phyloP scores from a whole-genome alignment of 2,113 vertebrate genomes.

The Ranitomeya imitator region DNA sequence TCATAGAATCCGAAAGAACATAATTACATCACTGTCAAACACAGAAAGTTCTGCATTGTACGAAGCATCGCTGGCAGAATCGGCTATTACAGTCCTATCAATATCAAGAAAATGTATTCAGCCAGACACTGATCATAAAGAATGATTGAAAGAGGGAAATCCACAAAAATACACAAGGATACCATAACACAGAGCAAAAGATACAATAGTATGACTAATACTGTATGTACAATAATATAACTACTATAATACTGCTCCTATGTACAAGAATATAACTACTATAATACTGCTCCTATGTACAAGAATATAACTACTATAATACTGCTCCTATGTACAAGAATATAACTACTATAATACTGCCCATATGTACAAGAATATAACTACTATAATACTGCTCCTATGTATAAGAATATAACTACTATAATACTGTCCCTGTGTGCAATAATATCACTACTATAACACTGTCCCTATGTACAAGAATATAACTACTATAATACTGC shows the following conservation, averaged over 20 bases:
- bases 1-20: constrained; percentile 17
- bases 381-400: not conserved
- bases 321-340: constrained; percentile 6
- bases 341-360: constrained; percentile 18
- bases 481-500: no score
- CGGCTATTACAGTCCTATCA: not conserved
- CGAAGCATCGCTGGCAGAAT: not conserved
- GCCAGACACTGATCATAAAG: not conserved
- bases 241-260: no score
- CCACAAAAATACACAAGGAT: not conserved
- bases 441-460: no score
- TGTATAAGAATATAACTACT: no score
- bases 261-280: no score
- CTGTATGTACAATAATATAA: no score
- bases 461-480: no score
- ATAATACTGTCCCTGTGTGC: no score
- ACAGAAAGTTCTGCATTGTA: not conserved
- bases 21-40: constrained; percentile 28
- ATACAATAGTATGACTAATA: not conserved
- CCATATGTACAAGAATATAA: not conserved
- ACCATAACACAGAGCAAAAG: not conserved
- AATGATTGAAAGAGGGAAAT: not conserved
- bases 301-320: constrained; percentile 12
- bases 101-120: not conserved
- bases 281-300: not conserved